Base-by-base conservation (phyloP, 2,797 vertebrate species). In the Eulemur rubriventer region DNA sequence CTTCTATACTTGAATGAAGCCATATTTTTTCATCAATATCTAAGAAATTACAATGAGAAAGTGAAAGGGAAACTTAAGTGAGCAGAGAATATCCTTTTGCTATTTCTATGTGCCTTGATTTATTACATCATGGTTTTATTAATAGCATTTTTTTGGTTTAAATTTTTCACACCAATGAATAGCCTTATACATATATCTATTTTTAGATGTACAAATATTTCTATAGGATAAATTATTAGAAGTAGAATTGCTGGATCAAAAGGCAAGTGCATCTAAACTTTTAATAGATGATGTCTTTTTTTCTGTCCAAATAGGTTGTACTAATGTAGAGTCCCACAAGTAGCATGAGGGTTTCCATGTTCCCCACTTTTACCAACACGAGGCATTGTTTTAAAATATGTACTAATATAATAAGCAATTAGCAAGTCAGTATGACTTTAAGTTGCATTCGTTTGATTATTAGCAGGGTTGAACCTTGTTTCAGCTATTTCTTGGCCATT, bases 321-420 rank as follows among this genome's bases (percentile, higher is more conserved):
- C 7, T 48, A 61, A 26, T 50, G 48, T 67, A 50, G 59, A 80
- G 72, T 61, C 12, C 30, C n/a, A 57, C 8, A 30, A 35, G 33
- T 11, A 55, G 4, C 18, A 46, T 8, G 2, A 35, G 0, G 7
- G 0, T 14, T 0, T 7, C 11, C 2, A 8, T 48, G 65, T 35
- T 43, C 22, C 30, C 72, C 22, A 33, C 24, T 3, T 43, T 87
- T 10, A 0, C 18, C 46, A 55, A 35, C 26, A 35, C 30, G 38
- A n/a, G 5, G 57, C 26, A 41, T 73, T 11, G 8, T 83, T 83
- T 87, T 88, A 69, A 89, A 67, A 24, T 69, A 20, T 22, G 52
- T 50, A 18, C 12, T 63, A 52, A 30, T 22, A 24, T 75, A 87
- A 38, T 38, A 83, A 69, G 57, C 50, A 72, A 55, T 76, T 33